Conservation (phyloP, 2,888 invertebrate species). For the Melinopterus prodromus region DNA sequence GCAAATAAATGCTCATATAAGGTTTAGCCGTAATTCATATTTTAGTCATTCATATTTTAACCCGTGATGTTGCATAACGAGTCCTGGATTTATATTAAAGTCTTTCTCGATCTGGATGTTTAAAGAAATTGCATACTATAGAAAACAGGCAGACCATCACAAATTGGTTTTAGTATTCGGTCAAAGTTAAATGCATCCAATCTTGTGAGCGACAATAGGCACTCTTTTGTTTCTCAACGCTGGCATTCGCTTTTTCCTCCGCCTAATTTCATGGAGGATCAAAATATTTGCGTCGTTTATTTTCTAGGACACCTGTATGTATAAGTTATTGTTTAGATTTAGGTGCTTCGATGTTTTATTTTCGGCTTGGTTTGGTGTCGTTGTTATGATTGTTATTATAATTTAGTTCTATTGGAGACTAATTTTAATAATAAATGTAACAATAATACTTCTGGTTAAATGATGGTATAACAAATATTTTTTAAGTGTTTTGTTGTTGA, state of each 20-base stretch:
- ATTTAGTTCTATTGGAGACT: background rate
- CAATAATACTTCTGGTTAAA: background rate
- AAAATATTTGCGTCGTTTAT: no score
- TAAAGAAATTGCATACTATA: constrained; percentile 13
- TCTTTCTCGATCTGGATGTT: no score
- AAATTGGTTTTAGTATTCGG: constrained; percentile 47
- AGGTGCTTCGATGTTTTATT: constrained; percentile 5
- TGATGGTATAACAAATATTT: background rate
- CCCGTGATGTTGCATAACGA: background rate
- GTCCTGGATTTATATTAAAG: background rate
- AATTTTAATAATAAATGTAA: background rate
- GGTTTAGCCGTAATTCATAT: constrained; percentile 22
- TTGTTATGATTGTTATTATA: background rate
- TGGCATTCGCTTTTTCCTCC: background rate
- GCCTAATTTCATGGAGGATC: constrained; percentile 4
- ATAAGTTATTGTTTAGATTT: background rate
- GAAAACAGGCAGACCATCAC: constrained; percentile 48
- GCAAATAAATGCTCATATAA: background rate
- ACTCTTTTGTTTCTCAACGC: constrained; percentile 24
- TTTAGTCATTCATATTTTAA: background rate
- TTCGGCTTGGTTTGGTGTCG: background rate
- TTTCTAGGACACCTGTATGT: no score
- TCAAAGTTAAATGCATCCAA: constrained; percentile 42
- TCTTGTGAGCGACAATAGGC: constrained; percentile 39
- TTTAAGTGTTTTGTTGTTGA: background rate